Evolutionary conservation across 2,888 invertebrate genomes (phyloP), one percentile per base, ranked within the genome.

Genomic region (Lampropteryx suffumata): DNA sequence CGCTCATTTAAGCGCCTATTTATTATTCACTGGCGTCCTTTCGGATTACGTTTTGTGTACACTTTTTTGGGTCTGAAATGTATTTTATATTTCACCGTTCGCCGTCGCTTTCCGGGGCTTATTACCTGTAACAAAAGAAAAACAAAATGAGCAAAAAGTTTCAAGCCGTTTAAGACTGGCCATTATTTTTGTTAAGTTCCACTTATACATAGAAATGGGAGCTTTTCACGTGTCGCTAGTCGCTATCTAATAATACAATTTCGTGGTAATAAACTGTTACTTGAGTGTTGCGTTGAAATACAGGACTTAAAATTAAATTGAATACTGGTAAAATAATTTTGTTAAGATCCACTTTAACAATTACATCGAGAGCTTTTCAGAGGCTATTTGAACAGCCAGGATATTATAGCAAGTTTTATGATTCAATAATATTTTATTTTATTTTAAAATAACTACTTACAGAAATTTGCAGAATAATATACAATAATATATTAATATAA

Each of bases 11-110:
- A 58, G 59, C 52, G 37, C 50, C 50, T 24, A 44, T 69, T 61
- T 58, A 56, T 67, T 69, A 69, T 67, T 67, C 69, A 67, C 57
- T 41, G 49, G 52, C 57, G 65, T 58, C 44, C 55, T 60, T 57
- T 50, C 48, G 61, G 56, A 66, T 69, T 69, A 65, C 61, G 55
- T 54, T 51, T 50, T 49, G 57, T 53, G 57, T 51, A 50, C 57
- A 39, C 21, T 50, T 62, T 59, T 59, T 62, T 52, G 33, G 49
- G 29, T 21, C 53, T 8, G 34, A 40, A 34, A 14, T 35, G 34
- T 36, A 42, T 24, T 30, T 32, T 37, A 32, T 27, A 14, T 24
- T 39, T 32, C 26, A 27, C 3, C 14, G 13, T 32, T 24, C 35
- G n/a, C 26, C 36, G 24, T 11, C 8, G 11, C 7, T 24, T 41